Evolutionary conservation across 1,140 invertebrate genomes (phyloP).

Genomic region (Solenopsis invicta): DNA sequence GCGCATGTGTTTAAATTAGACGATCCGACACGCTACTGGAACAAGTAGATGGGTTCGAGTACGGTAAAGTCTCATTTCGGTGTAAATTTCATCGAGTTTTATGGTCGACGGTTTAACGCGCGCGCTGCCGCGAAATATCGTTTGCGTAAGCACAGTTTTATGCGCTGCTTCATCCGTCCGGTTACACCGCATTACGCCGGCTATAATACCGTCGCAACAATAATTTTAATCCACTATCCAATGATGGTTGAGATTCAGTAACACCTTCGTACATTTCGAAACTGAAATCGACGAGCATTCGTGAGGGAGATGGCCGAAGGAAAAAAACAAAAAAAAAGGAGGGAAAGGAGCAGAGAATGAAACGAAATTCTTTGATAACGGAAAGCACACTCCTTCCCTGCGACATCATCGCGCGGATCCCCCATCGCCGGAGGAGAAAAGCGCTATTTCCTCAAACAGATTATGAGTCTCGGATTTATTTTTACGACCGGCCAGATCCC

Average conservation of each 20-base stretch:
- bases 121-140: conserved; percentile 64
- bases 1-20: background rate
- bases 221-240: conserved; percentile 19
- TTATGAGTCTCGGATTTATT: conserved; percentile 75
- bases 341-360: background rate
- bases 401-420: conserved; percentile 22
- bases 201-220: background rate
- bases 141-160: conserved; percentile 75
- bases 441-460: conserved; percentile 74
- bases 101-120: conserved; percentile 47
- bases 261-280: background rate
- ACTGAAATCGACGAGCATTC: background rate
- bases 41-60: conserved; percentile 11
- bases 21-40: background rate
- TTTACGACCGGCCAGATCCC: conserved; percentile 71
- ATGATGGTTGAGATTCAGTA: background rate
- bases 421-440: conserved; percentile 29
- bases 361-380: conserved; percentile 26
- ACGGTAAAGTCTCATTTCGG: conserved; percentile 73
- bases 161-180: background rate
- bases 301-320: background rate
- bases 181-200: background rate
- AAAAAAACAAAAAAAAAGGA: no score
- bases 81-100: conserved; percentile 79
- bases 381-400: background rate